Evolutionary conservation across 2,888 invertebrate species (phyloP), one percentile per base, ranked within the genome.

Genomic region (Drosophila sordidula): DNA sequence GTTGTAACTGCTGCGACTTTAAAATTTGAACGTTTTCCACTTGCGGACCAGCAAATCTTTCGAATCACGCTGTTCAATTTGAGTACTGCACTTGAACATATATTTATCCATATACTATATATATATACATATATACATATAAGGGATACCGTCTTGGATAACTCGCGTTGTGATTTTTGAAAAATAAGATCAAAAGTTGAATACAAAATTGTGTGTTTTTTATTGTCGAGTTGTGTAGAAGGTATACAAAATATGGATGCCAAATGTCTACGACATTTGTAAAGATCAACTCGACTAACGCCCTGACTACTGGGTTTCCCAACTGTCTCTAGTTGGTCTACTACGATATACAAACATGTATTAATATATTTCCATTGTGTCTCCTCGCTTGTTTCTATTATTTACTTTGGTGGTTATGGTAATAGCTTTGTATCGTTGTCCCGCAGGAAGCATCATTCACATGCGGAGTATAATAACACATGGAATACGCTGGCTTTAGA

Each of bases 1-100:
- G 18, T 47, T 45, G 12, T 36, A 42, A 39, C 52, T 57, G 56
- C 42, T 61, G 64, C 66, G 61, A 75, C 70, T 82, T 50, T 46
- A 61, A 39, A 77, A 81, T 86, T 81, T 86, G 14, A 59, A 77
- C 56, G 56, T 63, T 74, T 77, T 74, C 36, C 75, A 85, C 76
- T 75, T 61, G 64, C 71, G 57, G 46, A 42, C 22, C 56, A 63
- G 67, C 67, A 49, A 54, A 38, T 70, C 74, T 70, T 55, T 49
- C 51, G 55, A 72, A 77, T 72, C 41, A 45, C 58, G 73, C 58
- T 38, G 12, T 56, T 62, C 41, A 86, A 74, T 76, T 70, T 76
- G 49, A 62, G 42, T 56, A 41, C 42, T 39, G 50, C 74, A 61
- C 55, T 46, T 58, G 6, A 55, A 26, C 34, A 12, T 34, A 47